Evolutionary conservation across 92 coral and sea anemone genomes (phyloP).

Genomic region (Zoanthus gigantus): DNA sequence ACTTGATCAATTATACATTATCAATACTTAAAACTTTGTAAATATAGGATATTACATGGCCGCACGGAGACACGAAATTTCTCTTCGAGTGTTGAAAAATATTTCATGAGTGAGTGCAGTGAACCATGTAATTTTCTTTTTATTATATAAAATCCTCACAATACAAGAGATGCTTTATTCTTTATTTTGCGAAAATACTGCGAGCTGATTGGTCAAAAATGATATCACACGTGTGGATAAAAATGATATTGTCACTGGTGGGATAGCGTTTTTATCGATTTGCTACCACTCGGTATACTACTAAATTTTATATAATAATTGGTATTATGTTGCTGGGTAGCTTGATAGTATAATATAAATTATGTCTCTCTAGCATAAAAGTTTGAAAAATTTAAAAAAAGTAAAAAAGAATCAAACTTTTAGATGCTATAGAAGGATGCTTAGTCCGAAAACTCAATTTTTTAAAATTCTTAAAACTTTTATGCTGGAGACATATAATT

Average conservation of each 20-base stretch:
- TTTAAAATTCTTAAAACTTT: background rate
- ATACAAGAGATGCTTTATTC: slow-evolving; percentile 6
- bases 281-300: slow-evolving; percentile 9
- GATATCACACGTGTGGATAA: background rate
- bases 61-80: slow-evolving; percentile 6
- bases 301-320: slow-evolving; percentile 8
- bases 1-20: slow-evolving; percentile 2
- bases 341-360: slow-evolving; percentile 1
- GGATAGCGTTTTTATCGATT: background rate
- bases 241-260: slow-evolving; percentile 8
- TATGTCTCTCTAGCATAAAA: slow-evolving; percentile 1
- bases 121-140: background rate
- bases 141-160: slow-evolving; percentile 1
- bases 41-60: slow-evolving; percentile 10
- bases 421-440: background rate
- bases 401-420: background rate
- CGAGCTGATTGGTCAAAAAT: background rate
- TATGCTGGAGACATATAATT: slow-evolving; percentile 12
- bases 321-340: slow-evolving; percentile 5
- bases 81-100: slow-evolving; percentile 7
- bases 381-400: background rate
- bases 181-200: background rate
- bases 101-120: slow-evolving; percentile 2
- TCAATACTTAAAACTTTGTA: slow-evolving; percentile 13
- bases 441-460: slow-evolving; percentile 12